Conservation (phyloP, 2,888 invertebrate species). For the Orgyia antiqua region DNA sequence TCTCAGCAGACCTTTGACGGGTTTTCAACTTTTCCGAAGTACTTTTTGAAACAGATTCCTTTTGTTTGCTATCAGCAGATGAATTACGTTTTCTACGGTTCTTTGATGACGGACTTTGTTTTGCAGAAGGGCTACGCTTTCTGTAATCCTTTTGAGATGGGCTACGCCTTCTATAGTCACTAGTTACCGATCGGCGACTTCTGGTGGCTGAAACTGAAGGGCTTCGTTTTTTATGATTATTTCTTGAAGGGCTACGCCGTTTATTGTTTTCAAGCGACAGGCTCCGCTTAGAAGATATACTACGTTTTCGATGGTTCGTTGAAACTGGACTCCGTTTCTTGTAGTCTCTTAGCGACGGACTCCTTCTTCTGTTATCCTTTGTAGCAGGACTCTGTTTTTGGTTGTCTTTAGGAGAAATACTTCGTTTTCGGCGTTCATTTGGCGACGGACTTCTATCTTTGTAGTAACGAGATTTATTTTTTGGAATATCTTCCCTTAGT, state of each 20-base stretch:
- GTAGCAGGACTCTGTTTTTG: not conserved
- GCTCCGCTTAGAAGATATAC: not conserved
- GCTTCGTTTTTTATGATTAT: slow-evolving; percentile 1
- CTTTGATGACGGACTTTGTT: slow-evolving; percentile 7
- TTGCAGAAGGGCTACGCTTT: not conserved
- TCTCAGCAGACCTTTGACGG: slow-evolving; percentile 35
- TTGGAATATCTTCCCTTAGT: slow-evolving; percentile 22
- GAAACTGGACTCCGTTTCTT: slow-evolving; percentile 19
- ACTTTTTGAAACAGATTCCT: slow-evolving; percentile 37
- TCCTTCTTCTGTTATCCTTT: slow-evolving; percentile 3
- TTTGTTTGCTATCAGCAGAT: slow-evolving; percentile 38
- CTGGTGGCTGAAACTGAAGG: not conserved
- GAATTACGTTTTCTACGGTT: slow-evolving; percentile 41
- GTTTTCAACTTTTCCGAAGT: slow-evolving; percentile 43
- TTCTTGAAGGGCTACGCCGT: slow-evolving; percentile 26
- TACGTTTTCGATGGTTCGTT: slow-evolving; percentile 8
- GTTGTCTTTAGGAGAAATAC: slow-evolving; percentile 9
- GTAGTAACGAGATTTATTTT: slow-evolving; percentile 37
- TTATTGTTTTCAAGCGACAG: slow-evolving; percentile 25
- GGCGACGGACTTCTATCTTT: slow-evolving; percentile 27
- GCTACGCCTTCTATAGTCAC: slow-evolving; percentile 6
- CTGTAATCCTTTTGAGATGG: slow-evolving; percentile 21
- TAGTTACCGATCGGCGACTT: slow-evolving; percentile 8
- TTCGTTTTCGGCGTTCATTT: slow-evolving; percentile 33
- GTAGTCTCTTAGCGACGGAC: slow-evolving; percentile 14